Evolutionary conservation across 2,113 vertebrate genomes (phyloP).

Genomic region (Leucopsar rothschildi): DNA sequence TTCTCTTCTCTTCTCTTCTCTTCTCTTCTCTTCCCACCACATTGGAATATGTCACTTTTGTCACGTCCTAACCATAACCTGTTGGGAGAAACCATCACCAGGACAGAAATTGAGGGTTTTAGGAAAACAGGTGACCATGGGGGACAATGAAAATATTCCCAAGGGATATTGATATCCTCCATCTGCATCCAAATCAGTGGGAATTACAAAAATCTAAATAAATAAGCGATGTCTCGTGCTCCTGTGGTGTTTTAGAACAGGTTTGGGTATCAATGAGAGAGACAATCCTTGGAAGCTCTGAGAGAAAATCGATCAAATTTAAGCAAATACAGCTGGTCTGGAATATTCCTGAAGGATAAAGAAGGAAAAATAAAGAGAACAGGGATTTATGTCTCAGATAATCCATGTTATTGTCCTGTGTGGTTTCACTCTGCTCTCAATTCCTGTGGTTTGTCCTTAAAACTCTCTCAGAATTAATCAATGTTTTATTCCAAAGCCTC

Average conservation of each 20-base stretch:
- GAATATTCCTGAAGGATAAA: background rate
- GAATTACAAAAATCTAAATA: background rate
- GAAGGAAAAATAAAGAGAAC: background rate
- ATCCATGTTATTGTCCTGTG: rapidly evolving
- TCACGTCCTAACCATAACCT: rapidly evolving
- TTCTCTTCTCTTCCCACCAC: too few species aligned
- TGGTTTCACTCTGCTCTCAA: background rate
- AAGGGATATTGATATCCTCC: background rate
- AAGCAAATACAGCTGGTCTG: background rate
- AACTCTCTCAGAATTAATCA: background rate
- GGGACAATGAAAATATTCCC: background rate
- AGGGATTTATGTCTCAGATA: background rate
- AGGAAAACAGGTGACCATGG: background rate
- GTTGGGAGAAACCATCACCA: background rate
- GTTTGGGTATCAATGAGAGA: background rate
- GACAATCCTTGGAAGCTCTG: rapidly evolving
- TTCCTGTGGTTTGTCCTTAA: background rate
- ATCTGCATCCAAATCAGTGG: background rate
- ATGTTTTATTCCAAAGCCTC: background rate
- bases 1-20: too few species aligned
- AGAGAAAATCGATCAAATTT: background rate
- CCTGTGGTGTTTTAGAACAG: background rate
- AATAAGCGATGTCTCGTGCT: rapidly evolving
- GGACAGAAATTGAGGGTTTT: rapidly evolving
- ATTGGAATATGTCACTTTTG: background rate